Evolutionary conservation across 2,113 vertebrate genomes (phyloP), one percentile per base, ranked within the genome.

Genomic region (Solea solea): DNA sequence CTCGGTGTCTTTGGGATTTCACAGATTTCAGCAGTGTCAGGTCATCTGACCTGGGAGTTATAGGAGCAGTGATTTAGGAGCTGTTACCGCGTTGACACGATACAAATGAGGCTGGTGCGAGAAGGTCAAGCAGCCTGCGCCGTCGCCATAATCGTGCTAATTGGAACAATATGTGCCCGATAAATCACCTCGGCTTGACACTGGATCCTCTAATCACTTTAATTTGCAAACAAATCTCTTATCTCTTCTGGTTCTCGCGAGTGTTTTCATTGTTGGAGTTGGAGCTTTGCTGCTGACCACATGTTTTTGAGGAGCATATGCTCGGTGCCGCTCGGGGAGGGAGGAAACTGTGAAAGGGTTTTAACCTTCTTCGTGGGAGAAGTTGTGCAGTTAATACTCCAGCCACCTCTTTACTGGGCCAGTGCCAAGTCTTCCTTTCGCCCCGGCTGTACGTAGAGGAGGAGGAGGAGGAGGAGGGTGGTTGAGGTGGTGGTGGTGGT

Each of bases 51-150:
- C 70, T 13, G 80, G 76, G 81, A 84, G 21, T 44, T 78, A 21
- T 21, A 92, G 87, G 62, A 60, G 76, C 66, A 54, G 92, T 92
- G 91, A 94, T 92, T 90, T 90, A 94, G 89, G 90, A 93, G 91
- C 74, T 81, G 80, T 13, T 78, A 74, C 65, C 74, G n/a, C 45
- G 7, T 69, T 86, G 84, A 87, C 87, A 88, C 7, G 71, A 78
- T 79, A 89, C 82, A 86, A 89, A 84, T 68, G 73, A 73, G 82
- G 76, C 68, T 62, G 52, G 73, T 21, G 45, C 59, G 7, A 72
- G 72, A 76, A 90, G 81, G 84, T 90, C 80, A 87, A 80, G 76
- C 79, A 65, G 81, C 77, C 65, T 69, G 65, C 49, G 53, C 71
- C 72, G 34, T 81, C 68, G 71, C 86, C 69, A 83, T 91, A 81